A percentile compares a stretch with the other conserved stretches of the same genome.
These are phyloP conservation scores for Cyprinodon diabolis DNA, from an alignment of 2,797 vertebrate genomes.

Conservation along the genomic window DNA sequence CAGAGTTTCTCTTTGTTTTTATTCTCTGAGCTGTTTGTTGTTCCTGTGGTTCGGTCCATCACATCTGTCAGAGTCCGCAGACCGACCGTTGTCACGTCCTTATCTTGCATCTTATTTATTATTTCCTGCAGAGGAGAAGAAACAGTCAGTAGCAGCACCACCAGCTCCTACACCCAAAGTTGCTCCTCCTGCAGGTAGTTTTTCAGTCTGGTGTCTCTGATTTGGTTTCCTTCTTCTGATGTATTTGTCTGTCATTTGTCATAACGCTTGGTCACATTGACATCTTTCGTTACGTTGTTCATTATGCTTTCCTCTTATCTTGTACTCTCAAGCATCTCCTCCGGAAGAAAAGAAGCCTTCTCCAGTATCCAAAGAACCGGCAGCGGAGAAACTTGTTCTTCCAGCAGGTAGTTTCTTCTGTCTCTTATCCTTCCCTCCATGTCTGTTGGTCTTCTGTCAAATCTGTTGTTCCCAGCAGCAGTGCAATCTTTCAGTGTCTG, in stretches of 20 bases:
- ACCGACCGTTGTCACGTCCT: slow-evolving; percentile 36
- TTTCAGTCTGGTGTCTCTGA: background rate
- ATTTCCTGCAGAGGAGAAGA: slow-evolving; percentile 55
- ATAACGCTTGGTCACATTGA: slow-evolving; percentile 12
- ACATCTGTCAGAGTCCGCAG: slow-evolving; percentile 6
- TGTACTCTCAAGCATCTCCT: slow-evolving; percentile 68
- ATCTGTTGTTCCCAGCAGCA: slow-evolving; percentile 19
- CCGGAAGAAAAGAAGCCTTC: slow-evolving; percentile 62
- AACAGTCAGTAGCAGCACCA: slow-evolving; percentile 27
- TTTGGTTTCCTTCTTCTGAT: slow-evolving; percentile 5
- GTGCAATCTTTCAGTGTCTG: slow-evolving; percentile 23
- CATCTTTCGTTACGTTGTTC: slow-evolving; percentile 37
- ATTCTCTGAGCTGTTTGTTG: background rate
- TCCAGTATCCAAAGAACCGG: slow-evolving; percentile 42
- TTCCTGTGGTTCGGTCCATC: background rate
- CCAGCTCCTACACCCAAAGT: slow-evolving; percentile 11
- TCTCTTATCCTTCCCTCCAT: slow-evolving; percentile 30
- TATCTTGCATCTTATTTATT: slow-evolving; percentile 59
- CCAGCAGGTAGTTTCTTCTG: slow-evolving; percentile 83
- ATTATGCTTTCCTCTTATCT: slow-evolving; percentile 51
- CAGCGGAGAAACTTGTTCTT: slow-evolving; percentile 76
- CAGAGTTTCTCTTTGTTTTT: background rate
- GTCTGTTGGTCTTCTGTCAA: slow-evolving; percentile 12
- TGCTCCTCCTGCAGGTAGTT: slow-evolving; percentile 40
- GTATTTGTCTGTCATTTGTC: slow-evolving; percentile 20